These are phyloP conservation scores for Coenobita brevimanus DNA, from an alignment of 1,140 invertebrate genomes.

Conservation along the genomic window DNA sequence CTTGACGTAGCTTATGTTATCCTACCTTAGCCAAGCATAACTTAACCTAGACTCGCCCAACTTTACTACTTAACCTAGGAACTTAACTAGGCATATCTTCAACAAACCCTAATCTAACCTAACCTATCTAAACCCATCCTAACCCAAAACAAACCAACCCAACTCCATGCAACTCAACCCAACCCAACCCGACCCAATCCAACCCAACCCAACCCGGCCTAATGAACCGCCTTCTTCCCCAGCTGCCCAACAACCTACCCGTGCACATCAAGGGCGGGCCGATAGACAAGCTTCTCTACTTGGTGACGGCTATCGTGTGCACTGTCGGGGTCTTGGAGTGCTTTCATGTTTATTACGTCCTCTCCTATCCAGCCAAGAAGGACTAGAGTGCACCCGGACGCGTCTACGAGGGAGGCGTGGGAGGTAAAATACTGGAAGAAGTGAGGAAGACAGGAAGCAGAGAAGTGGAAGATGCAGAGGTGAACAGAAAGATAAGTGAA, in stretches of 20 bases:
- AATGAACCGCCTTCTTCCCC: background rate
- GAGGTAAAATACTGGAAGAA: background rate
- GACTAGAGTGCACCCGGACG: too few relatives aligned
- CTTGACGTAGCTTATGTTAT: too few relatives aligned
- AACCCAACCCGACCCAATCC: too few relatives aligned
- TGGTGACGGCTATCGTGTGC: background rate
- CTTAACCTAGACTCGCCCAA: too few relatives aligned
- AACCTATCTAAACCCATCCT: too few relatives aligned
- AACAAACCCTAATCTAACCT: too few relatives aligned
- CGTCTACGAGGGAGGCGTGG: background rate
- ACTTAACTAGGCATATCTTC: too few relatives aligned
- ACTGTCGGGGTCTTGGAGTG: slow-evolving; percentile 21
- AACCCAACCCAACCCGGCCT: too few relatives aligned
- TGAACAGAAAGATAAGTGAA: background rate
- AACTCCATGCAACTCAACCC: too few relatives aligned
- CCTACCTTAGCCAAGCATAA: too few relatives aligned
- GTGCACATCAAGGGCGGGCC: slow-evolving; percentile 45
- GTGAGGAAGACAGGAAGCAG: background rate
- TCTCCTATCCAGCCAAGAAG: slow-evolving; percentile 25
- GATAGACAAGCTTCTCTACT: slow-evolving; percentile 16
- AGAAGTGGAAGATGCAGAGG: background rate
- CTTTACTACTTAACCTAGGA: too few relatives aligned
- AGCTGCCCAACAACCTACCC: slow-evolving; percentile 25
- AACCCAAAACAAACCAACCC: too few relatives aligned
- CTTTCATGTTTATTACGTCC: slow-evolving; percentile 18